Base-by-base conservation (phyloP, 2,888 invertebrate genomes). In the Synergus gifuensis region DNA sequence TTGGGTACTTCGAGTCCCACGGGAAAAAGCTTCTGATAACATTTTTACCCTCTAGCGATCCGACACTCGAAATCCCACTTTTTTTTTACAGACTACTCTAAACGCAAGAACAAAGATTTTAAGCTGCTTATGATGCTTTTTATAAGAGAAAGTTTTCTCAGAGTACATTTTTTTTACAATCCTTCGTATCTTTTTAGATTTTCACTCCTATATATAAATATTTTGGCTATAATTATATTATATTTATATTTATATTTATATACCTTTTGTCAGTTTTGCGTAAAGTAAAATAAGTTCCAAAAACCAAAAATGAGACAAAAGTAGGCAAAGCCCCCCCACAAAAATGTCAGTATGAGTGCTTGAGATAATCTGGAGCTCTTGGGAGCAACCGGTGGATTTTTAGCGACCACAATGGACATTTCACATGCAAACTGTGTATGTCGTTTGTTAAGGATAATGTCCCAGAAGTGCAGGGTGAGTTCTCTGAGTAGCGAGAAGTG, bases 361-460 rank as follows among this genome's bases (percentile, higher is more conserved):
- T 18, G 44, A 60, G 18, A 60, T 60, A 42, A 76, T 60, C 62
- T 22, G 62, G 42, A 18, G 28, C 77, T 77, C 18, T n/a, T 60
- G 64, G 40, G 64, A 63, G 66, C 66, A 77, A 66, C 64, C 54
- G 66, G 78, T 54, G 77, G 79, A 81, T 84, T 83, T 83, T 83
- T 81, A 46, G 81, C 79, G 77, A 77, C 76, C 80, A 79, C 83
- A 78, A 81, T 79, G 80, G 49, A 66, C 79, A 84, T 85, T 85
- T 86, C 83, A 84, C 81, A 86, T 83, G 86, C 84, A 85, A 85
- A 85, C 84, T 81, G 82, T 84, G 84, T 85, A 84, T 83, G 83
- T 82, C 85, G 83, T 86, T 88, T 85, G 85, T 87, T 86, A 84
- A 86, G 85, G 85, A 82, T 85, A 86, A 86, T 83, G 83, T 85